Base-by-base conservation (phyloP, 2,797 vertebrate species). In the Tadarida brasiliensis region DNA sequence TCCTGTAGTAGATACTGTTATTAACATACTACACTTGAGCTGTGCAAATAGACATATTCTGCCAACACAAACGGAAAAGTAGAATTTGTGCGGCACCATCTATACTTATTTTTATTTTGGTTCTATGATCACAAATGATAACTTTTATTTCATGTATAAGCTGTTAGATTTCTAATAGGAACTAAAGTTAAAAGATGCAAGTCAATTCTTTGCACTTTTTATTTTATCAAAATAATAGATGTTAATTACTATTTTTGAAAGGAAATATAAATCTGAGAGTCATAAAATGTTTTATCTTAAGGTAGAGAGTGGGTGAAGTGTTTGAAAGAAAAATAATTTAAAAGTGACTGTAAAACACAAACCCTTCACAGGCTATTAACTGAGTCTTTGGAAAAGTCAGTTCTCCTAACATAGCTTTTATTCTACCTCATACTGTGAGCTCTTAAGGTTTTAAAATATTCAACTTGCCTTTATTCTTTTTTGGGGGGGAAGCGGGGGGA, bases 81-180 rank as follows among this genome's bases (percentile, higher is more conserved):
- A 95, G 73, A 92, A 96, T 97, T 94, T 96, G 92, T 91, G 92
- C 96, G 73, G 33, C 78, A 56, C 11, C 78, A 73, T 87, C 96
- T 96, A 94, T 30, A 94, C 67, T 56, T 95, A 96, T 85, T 96
- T 98, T 98, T 97, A 97, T 97, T 97, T 92, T 97, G 47, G 61
- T 94, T 98, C 92, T 96, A 92, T 96, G 96, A 96, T 95, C 97
- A 76, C 96, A 97, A 97, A 87, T 94, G 96, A 97, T 95, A 97
- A 94, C 92, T 97, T 95, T 87, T 95, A 96, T 90, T 97, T 98
- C 59, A 86, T 65, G 49, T 14, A 94, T 14, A 95, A 86, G 95
- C 15, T 11, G 0, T 74, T 93, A 86, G 26, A 80, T 81, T 96
- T 88, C 88, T 90, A 96, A 95, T 65, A 80, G 74, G 33, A 76